Evolutionary conservation across 2,888 invertebrate genomes (phyloP), one percentile per base, ranked within the genome.

Genomic region (Scaptodrosophila latifasciaeformis): DNA sequence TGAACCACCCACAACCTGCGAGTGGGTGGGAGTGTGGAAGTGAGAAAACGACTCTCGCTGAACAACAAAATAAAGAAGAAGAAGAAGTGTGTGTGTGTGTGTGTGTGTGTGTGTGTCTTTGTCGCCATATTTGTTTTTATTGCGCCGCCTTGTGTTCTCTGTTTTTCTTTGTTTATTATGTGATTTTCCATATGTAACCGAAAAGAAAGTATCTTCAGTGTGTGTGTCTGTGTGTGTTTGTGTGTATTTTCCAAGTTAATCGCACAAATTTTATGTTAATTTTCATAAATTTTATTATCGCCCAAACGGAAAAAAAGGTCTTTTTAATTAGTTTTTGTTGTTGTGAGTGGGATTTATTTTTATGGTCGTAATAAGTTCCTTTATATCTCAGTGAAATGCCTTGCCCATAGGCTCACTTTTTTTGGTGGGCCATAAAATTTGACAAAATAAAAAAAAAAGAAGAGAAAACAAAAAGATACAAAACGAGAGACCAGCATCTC

Each of bases 181-280:
- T 80, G 82, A 67, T 74, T 69, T 55, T 49, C 49, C 80, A 82
- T 80, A 76, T 83, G 82, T 47, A 50, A 59, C 61, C 51, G n/a
- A n/a, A 65, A 58, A 46, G 56, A 49, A 24, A 27, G 49, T 51
- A n/a, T n/a, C n/a, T n/a, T n/a, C 37, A 48, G 35, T 54, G 17
- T 31, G 12, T 39, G 24, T n/a, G n/a, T n/a, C n/a, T n/a, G n/a
- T n/a, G n/a, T n/a, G n/a, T 42, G 19, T 49, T 42, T 31, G 46
- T 60, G 67, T 67, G 67, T 59, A 61, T 62, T 74, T 67, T 75
- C 51, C 62, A 49, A 82, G 66, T 81, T 79, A 82, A 77, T 82
- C 80, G 81, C 78, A 81, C 72, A 65, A 65, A 71, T 80, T 80
- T 82, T 82, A 82, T 82, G 82, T 67, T 77, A 71, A 81, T 82